Percentiles rank a stretch among this genome's conserved stretches.
Conservation (phyloP, 2,113 vertebrate genomes). For the Laterallus jamaicensis region DNA sequence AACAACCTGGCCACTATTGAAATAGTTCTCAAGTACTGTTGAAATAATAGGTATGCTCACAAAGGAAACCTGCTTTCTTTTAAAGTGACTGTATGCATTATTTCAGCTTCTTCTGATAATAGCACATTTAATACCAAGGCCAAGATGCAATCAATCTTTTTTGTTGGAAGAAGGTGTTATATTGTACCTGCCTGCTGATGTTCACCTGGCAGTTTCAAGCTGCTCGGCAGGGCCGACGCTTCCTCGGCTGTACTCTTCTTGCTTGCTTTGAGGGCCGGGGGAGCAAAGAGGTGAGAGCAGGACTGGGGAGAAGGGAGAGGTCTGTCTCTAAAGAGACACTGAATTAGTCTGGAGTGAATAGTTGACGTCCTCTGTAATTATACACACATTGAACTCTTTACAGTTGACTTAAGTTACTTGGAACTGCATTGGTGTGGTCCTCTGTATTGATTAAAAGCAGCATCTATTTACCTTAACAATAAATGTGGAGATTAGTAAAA, state of each 20-base stretch:
- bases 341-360: slow-evolving; percentile 65
- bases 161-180: slow-evolving; percentile 31
- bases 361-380: slow-evolving; percentile 73
- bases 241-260: background rate
- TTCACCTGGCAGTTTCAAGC: slow-evolving; percentile 17
- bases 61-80: slow-evolving; percentile 65
- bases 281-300: background rate
- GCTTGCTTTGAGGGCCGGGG: background rate
- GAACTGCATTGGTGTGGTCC: slow-evolving; percentile 59
- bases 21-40: slow-evolving; percentile 63
- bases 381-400: slow-evolving; percentile 73
- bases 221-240: background rate
- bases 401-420: slow-evolving; percentile 79
- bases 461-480: slow-evolving; percentile 78
- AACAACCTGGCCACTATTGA: slow-evolving; percentile 61
- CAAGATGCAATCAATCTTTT: slow-evolving; percentile 67
- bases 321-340: slow-evolving; percentile 47
- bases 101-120: slow-evolving; percentile 68
- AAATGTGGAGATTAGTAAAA: slow-evolving; percentile 76
- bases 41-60: slow-evolving; percentile 64
- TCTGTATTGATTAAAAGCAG: slow-evolving; percentile 76
- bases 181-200: background rate
- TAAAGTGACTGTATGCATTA: slow-evolving; percentile 64
- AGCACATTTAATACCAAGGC: slow-evolving; percentile 53
- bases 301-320: background rate